Evolutionary conservation across 1,140 invertebrate species (phyloP).

Genomic region (Drosophila burlai): DNA sequence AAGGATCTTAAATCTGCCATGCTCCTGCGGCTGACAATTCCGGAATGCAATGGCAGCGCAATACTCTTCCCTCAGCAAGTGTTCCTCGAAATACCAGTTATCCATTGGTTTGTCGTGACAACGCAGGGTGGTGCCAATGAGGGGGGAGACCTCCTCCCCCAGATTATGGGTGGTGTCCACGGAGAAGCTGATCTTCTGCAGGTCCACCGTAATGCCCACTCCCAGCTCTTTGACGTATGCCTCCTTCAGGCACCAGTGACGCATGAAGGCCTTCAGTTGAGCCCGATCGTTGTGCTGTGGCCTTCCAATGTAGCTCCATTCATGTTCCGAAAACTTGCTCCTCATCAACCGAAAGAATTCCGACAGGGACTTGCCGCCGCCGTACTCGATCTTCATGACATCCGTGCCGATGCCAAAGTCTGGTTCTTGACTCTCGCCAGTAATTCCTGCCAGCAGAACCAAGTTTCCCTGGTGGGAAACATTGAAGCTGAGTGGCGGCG

Average conservation of each 20-base stretch:
- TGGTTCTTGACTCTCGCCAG: conserved; percentile 15
- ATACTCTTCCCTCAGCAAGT: conserved; percentile 91
- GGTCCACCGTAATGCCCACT: conserved; percentile 92
- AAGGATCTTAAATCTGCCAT: conserved; percentile 85
- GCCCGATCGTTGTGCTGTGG: conserved; percentile 86
- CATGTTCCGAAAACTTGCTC: conserved; percentile 91
- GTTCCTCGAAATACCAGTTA: conserved; percentile 95
- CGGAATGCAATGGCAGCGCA: conserved; percentile 92
- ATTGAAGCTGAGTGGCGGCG: conserved; percentile 91
- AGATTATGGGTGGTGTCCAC: conserved; percentile 86
- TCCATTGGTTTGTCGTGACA: conserved; percentile 87
- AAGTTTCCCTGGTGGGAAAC: conserved; percentile 96
- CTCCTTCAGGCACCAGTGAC: conserved; percentile 98
- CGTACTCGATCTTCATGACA: conserved; percentile 91
- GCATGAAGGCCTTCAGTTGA: conserved; percentile 91
- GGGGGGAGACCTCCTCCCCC: conserved; percentile 85
- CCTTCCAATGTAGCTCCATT: conserved; percentile 91
- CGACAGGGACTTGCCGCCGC: conserved; percentile 87
- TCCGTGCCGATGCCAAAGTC: conserved; percentile 88
- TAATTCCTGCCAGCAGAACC: conserved; percentile 91
- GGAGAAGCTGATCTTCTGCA: conserved; percentile 90
- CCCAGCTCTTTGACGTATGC: conserved; percentile 97
- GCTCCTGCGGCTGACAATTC: conserved; percentile 57
- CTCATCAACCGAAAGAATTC: conserved; percentile 96
- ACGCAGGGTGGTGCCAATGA: conserved; percentile 89